Evolutionary conservation across 2,113 vertebrate genomes (phyloP), one percentile per base, ranked within the genome.

Genomic region (Chauna torquata): DNA sequence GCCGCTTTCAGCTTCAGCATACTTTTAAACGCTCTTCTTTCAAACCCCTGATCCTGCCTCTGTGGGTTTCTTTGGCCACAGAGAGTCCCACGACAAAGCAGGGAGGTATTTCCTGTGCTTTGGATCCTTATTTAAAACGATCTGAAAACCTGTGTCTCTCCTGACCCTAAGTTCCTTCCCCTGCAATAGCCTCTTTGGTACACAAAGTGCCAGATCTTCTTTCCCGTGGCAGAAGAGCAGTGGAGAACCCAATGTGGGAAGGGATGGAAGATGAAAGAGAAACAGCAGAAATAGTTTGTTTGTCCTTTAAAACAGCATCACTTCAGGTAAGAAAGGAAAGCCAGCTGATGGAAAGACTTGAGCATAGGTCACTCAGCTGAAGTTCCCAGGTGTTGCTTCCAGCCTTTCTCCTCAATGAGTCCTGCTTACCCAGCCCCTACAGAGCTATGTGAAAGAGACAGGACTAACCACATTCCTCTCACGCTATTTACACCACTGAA

Each of bases 381-480:
- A 94, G 74, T 76, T 86, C 45, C 58, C 74, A 90, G 3, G 4
- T 70, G 25, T 27, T 42, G 30, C 30, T 82, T 88, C 77, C 50
- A 95, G 40, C 4, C 4, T 49, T 15, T 40, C 58, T 84, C 34
- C 57, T 90, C 65, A 54, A 9, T 34, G 45, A 90, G 42, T 81
- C 66, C 25, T 90, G 45, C 42, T 36, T 66, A 69, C 55, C 75
- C 87, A 96, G 75, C n/a, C 84, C 78, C 66, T 82, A 24, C 0
- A 8, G 27, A 94, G 59, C 24, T 90, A 85, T 30, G 71, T 50
- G 66, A 82, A 69, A 84, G 66, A 88, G 91, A 90, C 92, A 93
- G 84, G 95, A 91, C 84, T 71, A 76, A 94, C 68, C 0, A 72
- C 96, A 95, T 97, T 97, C 92, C 94, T 95, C 66, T 62, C 54